phyloP scores from a whole-genome alignment of 2,113 vertebrate genomes.

The Malurus alboscapulatus region DNA sequence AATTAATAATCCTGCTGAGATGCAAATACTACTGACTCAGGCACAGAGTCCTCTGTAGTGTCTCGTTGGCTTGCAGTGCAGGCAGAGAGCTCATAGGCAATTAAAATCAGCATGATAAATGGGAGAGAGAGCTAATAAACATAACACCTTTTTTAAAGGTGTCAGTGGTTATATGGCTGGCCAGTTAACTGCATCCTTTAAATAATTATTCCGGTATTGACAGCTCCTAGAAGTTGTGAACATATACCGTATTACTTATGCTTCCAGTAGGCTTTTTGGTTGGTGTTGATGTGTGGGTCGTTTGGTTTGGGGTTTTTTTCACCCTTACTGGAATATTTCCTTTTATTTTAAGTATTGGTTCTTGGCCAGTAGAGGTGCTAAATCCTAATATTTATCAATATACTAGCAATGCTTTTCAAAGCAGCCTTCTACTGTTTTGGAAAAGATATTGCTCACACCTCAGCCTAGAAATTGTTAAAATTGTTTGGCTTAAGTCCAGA shows the following conservation, averaged over 20 bases:
- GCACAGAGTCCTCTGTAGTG: not conserved
- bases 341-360: not conserved
- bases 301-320: not conserved
- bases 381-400: slow-evolving; percentile 36
- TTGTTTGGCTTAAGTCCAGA: not conserved
- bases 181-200: not conserved
- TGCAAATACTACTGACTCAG: not conserved
- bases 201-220: not conserved
- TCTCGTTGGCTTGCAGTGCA: not conserved
- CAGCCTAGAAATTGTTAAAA: not conserved
- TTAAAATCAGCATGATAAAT: not conserved
- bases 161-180: not conserved
- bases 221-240: not conserved
- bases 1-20: not conserved
- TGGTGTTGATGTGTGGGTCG: not conserved
- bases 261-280: not conserved
- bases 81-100: not conserved
- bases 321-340: not conserved
- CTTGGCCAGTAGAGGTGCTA: not conserved
- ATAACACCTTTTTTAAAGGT: not conserved
- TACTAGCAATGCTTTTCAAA: not conserved
- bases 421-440: not conserved
- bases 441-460: not conserved
- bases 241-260: fast-evolving
- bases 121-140: not conserved